phyloP scores from a whole-genome alignment of 2,888 invertebrate species.

The Orthosia gothica region DNA sequence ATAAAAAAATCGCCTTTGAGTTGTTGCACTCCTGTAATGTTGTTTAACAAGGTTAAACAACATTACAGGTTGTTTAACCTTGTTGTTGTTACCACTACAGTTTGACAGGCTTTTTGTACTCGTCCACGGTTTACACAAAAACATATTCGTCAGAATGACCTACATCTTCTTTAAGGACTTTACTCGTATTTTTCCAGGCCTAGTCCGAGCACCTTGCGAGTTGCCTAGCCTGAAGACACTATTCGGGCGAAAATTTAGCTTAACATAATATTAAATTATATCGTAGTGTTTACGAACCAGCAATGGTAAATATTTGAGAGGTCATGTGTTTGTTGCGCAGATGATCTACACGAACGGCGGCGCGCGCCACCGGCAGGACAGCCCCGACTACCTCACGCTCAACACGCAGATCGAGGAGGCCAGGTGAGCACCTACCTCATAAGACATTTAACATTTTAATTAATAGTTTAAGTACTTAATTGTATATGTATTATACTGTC shows the following conservation, averaged over 20 bases:
- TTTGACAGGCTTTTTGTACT: background rate
- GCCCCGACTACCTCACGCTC: slow-evolving; percentile 94
- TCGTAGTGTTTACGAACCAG: background rate
- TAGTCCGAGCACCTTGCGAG: background rate
- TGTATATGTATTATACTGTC: too few relatives aligned
- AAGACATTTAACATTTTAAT: too few relatives aligned
- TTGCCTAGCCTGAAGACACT: too few relatives aligned
- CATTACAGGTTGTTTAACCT: too few relatives aligned
- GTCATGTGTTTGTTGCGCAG: slow-evolving; percentile 63
- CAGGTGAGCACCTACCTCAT: slow-evolving; percentile 86
- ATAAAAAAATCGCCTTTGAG: slow-evolving; percentile 20
- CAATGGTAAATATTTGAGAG: background rate
- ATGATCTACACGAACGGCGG: slow-evolving; percentile 84
- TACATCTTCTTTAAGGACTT: too few relatives aligned
- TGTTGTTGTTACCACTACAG: too few relatives aligned
- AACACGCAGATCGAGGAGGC: slow-evolving; percentile 95
- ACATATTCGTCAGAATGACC: background rate
- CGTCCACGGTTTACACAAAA: background rate
- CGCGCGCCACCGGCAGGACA: slow-evolving; percentile 88
- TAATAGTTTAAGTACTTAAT: too few relatives aligned
- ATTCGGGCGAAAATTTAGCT: background rate
- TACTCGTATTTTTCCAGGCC: background rate
- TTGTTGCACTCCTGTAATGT: background rate
- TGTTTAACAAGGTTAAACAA: background rate
- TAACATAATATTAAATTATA: background rate